Conservation (phyloP, 2,113 vertebrate species). For the Melanotaenia duboulayi region DNA sequence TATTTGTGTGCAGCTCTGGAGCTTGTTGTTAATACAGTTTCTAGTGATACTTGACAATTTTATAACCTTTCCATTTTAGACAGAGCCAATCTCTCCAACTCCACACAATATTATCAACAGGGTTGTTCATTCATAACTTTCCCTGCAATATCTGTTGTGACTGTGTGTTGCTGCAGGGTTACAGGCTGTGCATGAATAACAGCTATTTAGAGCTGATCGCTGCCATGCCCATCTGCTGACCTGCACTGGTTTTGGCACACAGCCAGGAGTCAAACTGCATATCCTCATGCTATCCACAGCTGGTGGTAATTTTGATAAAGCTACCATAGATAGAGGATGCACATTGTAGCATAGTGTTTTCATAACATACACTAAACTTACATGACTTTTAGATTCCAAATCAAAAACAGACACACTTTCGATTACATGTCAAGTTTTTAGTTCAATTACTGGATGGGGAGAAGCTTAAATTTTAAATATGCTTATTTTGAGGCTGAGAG, state of each 20-base stretch:
- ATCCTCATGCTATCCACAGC: conserved; percentile 41
- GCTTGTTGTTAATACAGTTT: conserved; percentile 7
- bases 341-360: neutral
- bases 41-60: conserved; percentile 1
- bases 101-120: neutral
- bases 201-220: conserved; percentile 48
- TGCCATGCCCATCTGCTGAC: conserved; percentile 59
- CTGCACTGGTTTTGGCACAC: conserved; percentile 35
- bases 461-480: conserved; percentile 17
- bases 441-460: conserved; percentile 4
- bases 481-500: conserved; percentile 11
- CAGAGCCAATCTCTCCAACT: neutral
- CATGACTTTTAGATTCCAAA: no score
- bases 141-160: conserved; percentile 6
- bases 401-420: no score
- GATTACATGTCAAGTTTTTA: neutral
- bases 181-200: conserved; percentile 36
- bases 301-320: conserved; percentile 25
- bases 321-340: conserved; percentile 23
- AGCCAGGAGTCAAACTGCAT: conserved; percentile 51
- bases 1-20: conserved; percentile 24
- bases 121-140: conserved; percentile 45
- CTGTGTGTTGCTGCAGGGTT: conserved; percentile 25
- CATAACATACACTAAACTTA: conserved; percentile 16
- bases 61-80: conserved; percentile 22